Percentiles rank a stretch among this genome's conserved stretches.
These are phyloP conservation scores for Hipparchia sbordonii DNA, from an alignment of 2,888 invertebrate genomes.

Conservation along the genomic window DNA sequence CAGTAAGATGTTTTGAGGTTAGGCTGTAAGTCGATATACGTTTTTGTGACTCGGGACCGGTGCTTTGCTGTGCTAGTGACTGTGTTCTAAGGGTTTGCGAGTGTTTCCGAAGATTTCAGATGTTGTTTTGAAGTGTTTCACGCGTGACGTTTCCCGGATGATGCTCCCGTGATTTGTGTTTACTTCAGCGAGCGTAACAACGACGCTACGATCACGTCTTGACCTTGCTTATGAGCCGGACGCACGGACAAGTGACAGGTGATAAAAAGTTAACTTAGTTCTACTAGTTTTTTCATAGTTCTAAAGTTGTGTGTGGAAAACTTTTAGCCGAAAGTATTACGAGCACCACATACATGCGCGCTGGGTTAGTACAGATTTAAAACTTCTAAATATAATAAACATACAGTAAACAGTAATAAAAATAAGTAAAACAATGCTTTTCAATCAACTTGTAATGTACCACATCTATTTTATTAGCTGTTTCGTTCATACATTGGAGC, in stretches of 20 bases:
- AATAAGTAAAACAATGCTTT: not conserved
- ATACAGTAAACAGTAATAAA: not conserved
- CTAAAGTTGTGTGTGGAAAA: conserved; percentile 74
- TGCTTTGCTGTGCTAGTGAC: conserved; percentile 58
- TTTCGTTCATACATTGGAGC: not conserved
- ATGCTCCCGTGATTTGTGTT: conserved; percentile 78
- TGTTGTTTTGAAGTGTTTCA: conserved; percentile 80
- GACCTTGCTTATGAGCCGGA: conserved; percentile 63
- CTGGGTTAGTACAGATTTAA: conserved; percentile 8
- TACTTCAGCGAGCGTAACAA: conserved; percentile 70
- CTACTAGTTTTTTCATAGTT: conserved; percentile 59
- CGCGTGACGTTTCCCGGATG: conserved; percentile 69
- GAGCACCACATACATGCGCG: conserved; percentile 44
- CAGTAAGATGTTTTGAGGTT: conserved; percentile 83
- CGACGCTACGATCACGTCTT: conserved; percentile 64
- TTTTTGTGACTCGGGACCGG: conserved; percentile 63
- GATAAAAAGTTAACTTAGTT: conserved; percentile 69
- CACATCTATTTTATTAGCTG: not conserved
- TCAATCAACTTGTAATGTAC: not conserved
- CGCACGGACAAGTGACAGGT: conserved; percentile 56
- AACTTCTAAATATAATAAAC: conserved; percentile 6
- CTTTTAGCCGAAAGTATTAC: conserved; percentile 69
- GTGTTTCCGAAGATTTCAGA: conserved; percentile 69
- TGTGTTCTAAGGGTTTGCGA: conserved; percentile 50
- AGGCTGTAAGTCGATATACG: conserved; percentile 73